Evolutionary conservation across 2,113 vertebrate species (phyloP).

Genomic region (Clarias magur): DNA sequence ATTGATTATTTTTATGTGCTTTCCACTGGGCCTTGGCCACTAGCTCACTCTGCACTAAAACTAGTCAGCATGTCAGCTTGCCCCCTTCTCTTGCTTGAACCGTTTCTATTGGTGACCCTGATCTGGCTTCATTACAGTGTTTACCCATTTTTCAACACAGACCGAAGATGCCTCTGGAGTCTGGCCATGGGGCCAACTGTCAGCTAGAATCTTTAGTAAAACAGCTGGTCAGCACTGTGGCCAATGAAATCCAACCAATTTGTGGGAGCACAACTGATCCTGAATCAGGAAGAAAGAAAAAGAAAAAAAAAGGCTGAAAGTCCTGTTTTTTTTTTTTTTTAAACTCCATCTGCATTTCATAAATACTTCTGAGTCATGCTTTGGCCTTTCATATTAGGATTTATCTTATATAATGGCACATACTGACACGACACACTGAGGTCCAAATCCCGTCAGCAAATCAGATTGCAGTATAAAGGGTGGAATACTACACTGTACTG

Average conservation of each 20-base stretch:
- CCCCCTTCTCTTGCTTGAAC: not conserved
- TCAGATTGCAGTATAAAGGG: slow-evolving; percentile 39
- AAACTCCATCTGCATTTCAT: slow-evolving; percentile 5
- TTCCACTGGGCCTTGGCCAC: slow-evolving; percentile 13
- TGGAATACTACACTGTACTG: slow-evolving; percentile 43
- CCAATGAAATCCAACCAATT: not conserved
- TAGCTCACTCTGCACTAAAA: not conserved
- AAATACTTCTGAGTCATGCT: slow-evolving; percentile 4
- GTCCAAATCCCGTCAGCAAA: not conserved
- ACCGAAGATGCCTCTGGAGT: slow-evolving; percentile 31
- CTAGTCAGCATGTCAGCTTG: slow-evolving; percentile 17
- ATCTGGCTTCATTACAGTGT: slow-evolving; percentile 40
- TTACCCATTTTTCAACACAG: slow-evolving; percentile 27
- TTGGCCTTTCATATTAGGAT: not conserved
- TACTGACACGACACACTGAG: not conserved
- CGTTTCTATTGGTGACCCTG: slow-evolving; percentile 26
- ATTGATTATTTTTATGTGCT: slow-evolving; percentile 8
- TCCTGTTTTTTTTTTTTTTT: not conserved
- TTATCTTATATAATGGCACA: not conserved
- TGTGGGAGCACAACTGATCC: slow-evolving; percentile 1
- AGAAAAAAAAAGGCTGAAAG: slow-evolving; percentile 13
- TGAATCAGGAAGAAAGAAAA: slow-evolving; percentile 36
- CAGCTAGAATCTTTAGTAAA: not conserved
- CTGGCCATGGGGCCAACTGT: slow-evolving; percentile 19
- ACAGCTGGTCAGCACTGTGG: not conserved